Evolutionary conservation across 1,140 invertebrate genomes (phyloP), one percentile per base, ranked within the genome.

Genomic region (Philaenus spumarius): DNA sequence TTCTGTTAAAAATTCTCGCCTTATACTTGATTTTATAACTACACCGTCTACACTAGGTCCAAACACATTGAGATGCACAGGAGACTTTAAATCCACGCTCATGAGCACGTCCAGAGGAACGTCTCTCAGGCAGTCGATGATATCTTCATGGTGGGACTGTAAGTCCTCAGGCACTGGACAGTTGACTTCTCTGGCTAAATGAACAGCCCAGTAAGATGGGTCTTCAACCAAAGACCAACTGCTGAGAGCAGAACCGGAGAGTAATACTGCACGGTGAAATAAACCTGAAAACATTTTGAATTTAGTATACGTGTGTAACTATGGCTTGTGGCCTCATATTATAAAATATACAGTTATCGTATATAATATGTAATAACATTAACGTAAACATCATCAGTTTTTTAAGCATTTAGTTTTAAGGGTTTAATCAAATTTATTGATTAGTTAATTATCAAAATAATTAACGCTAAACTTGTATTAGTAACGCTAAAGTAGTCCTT

Each of bases 161-260:
- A 89, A 73, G 64, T 89, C 85, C 42, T 87, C 83, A 0, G 87
- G 86, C 55, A 90, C 80, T 1, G 85, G 81, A 69, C 93, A 97
- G 71, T 95, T 94, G 4, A 93, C 80, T 46, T 84, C 82, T 59
- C 80, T 81, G 1, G 90, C 90, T 47, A 97, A 73, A 69, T 89
- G 85, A 15, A 87, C 73, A 12, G 93, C 89, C 70, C 89, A 94
- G 56, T 83, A 81, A 0, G 87, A 82, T 0, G 93, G 90, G 72
- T 95, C 89, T 65, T 90, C 85, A 2, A 94, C 90, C 42, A 95
- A 76, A 0, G 93, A 93, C 94, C 90, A 97, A 0, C 88, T 90
- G 35, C 89, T 90, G 14, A 95, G 74, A 0, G 94, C 93, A 19
- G 94, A 95, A 5, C 95, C 95, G 2, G 91, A 94, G 68, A 96